Evolutionary conservation across 2,113 vertebrate genomes (phyloP), one percentile per base, ranked within the genome.

Genomic region (Eurypyga helias): DNA sequence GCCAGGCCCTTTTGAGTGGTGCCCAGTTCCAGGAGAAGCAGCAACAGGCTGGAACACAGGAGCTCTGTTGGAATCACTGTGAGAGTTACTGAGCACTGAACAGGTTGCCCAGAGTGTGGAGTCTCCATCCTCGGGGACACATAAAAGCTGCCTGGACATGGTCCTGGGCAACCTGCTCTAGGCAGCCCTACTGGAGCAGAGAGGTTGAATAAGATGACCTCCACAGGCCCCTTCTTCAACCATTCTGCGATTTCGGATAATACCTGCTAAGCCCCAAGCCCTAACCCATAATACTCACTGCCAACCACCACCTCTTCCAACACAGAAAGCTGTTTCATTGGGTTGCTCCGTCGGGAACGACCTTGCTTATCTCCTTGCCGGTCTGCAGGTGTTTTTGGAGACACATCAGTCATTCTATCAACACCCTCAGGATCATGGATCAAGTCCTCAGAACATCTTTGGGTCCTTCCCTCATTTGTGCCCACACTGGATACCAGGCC

Each of bases 261-360:
- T 0, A 88, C 7, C 46, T 73, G 36, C 60, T 71, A 87, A 61
- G 26, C 51, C 72, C 26, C 49, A 55, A 55, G 14, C 19, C 20
- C 64, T 67, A 86, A 57, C 14, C 4, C 29, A 58, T 0, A 38
- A 55, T 91, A 97, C 95, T 95, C 83, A 98, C 97, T 14, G 45
- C 13, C 71, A 93, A 10, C 6, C 58, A 77, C 26, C 75, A 49
- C 7, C 25, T 93, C 79, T 64, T 81, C 79, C 11, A 7, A 5
- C 46, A 13, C 5, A 34, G 70, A 60, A 67, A 54, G n/a, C 23
- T n/a, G 38, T 23, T 91, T 26, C 58, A 11, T 0, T 12, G 16
- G 8, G 21, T 51, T 43, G 26, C 34, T 67, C 80, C 17, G 38
- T 23, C 11, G 79, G 41, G 49, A 87, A 48, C 7, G 14, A 51